These are phyloP conservation scores for Scaptomyza reducta DNA, from an alignment of 2,888 invertebrate species.

Conservation along the genomic window DNA sequence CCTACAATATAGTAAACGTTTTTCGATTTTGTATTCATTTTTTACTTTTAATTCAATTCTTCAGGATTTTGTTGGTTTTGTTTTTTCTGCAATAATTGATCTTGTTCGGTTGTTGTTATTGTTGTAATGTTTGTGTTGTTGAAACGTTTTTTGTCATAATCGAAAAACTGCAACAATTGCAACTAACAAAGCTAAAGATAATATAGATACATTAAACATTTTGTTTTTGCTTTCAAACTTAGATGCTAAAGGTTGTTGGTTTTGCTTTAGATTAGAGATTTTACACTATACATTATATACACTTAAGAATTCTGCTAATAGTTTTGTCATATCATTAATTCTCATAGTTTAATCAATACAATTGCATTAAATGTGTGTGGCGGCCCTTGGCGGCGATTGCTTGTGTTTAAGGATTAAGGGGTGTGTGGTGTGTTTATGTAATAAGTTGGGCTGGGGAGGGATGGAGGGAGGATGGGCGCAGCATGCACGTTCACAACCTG, in stretches of 20 bases:
- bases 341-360: constrained; percentile 41
- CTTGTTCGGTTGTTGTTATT: constrained; percentile 24
- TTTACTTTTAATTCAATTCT: constrained; percentile 13
- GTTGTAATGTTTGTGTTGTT: constrained; percentile 13
- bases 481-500: constrained; percentile 83
- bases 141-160: constrained; percentile 46
- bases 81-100: constrained; percentile 53
- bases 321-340: constrained; percentile 56
- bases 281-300: constrained; percentile 71
- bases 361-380: constrained; percentile 56
- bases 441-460: neutral
- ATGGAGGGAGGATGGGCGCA: constrained; percentile 13
- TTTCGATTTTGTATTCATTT: constrained; percentile 59
- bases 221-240: constrained; percentile 46
- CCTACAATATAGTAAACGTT: constrained; percentile 79
- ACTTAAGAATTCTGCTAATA: constrained; percentile 77
- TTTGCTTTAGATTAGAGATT: constrained; percentile 41
- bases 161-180: constrained; percentile 78
- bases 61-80: constrained; percentile 13
- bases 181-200: constrained; percentile 77
- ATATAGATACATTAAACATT: constrained; percentile 57
- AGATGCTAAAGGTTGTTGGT: constrained; percentile 50
- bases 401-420: constrained; percentile 12
- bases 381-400: constrained; percentile 45
- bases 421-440: neutral